A percentile compares a stretch with the other conserved stretches of the same genome.
Evolutionary conservation across 2,113 vertebrate species (phyloP).

Genomic region (Suricata suricatta): DNA sequence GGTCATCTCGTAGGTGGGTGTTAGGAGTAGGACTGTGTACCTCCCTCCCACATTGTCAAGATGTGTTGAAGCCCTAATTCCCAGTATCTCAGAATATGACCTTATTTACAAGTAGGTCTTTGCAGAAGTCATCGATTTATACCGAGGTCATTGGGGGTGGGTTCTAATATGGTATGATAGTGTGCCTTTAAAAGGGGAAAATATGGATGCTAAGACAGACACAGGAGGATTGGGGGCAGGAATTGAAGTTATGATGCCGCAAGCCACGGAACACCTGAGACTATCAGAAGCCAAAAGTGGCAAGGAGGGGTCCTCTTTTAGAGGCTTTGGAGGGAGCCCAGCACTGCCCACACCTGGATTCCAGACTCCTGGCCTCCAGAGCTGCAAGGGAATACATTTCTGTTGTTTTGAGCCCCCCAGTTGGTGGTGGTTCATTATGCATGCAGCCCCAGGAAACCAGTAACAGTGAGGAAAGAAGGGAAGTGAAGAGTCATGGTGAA

Average conservation of each 20-base stretch:
- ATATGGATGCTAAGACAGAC: not conserved
- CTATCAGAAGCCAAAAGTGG: not conserved
- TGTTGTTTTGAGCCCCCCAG: not conserved
- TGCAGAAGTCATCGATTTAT: not conserved
- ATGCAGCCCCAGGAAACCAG: not conserved
- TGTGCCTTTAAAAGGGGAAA: not conserved
- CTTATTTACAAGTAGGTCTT: not conserved
- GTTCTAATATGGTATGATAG: not conserved
- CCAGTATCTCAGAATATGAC: not conserved
- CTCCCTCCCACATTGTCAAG: not conserved
- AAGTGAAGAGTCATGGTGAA: not conserved
- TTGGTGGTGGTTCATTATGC: not conserved
- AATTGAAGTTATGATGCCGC: too few species aligned
- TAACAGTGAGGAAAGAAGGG: not conserved
- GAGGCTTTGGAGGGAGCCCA: not conserved
- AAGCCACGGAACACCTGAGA: not conserved
- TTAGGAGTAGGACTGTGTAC: not conserved
- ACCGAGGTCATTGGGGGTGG: not conserved
- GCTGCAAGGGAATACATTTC: not conserved
- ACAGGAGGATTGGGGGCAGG: not conserved
- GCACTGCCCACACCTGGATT: not conserved
- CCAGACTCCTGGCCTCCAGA: not conserved
- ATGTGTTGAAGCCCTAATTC: not conserved
- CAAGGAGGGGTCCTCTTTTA: not conserved
- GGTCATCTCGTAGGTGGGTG: not conserved